Base-by-base conservation (phyloP, 2,888 invertebrate genomes). In the Netelia fuscicornis region DNA sequence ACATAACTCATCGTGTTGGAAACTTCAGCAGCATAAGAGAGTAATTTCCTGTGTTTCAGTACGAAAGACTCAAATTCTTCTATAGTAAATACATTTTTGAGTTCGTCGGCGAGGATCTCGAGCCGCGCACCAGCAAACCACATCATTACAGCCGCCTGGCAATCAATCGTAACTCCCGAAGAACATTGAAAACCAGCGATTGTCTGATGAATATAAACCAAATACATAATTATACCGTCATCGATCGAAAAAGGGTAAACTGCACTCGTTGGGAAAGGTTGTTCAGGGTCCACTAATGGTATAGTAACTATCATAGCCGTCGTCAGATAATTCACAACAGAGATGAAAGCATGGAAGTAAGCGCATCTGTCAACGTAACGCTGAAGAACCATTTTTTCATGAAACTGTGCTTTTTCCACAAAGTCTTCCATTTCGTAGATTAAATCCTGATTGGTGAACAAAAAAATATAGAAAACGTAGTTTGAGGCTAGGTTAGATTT, bases 81-180 rank as follows among this genome's bases (percentile, higher is more conserved):
- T 23, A 23, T 11, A 20, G 17, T 74, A 17, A 23, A 58, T 11
- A 72, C 37, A 13, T 60, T 42, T 25, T 56, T 25, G 48, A 48
- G 37, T 37, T 81, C 30, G 17, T 17, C 20, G 6, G 52, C 11
- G 1, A 89, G n/a, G 6, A 88, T 64, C 70, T 88, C 82, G 52
- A 89, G 86, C 80, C 86, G 88, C 0, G 86, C 85, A 17, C 86
- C 77, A 0, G 79, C 52, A 56, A 87, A 90, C 90, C 89, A 90
- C 17, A 90, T 25, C 5, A 88, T 54, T 1, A 87, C n/a, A 11
- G 86, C 87, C 17, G 87, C 70, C 11, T 86, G 86, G 80, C 87
- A 84, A 72, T 90, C 89, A 0, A 87, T 48, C 6, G 85, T 75
- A 23, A 88, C 80, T 23, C 81, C 84, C 9, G 88, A 83, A 23